A percentile compares a stretch with the other conserved stretches of the same genome.
These are phyloP conservation scores for Creontiades dilutus DNA, from an alignment of 2,888 invertebrate genomes.

Conservation along the genomic window DNA sequence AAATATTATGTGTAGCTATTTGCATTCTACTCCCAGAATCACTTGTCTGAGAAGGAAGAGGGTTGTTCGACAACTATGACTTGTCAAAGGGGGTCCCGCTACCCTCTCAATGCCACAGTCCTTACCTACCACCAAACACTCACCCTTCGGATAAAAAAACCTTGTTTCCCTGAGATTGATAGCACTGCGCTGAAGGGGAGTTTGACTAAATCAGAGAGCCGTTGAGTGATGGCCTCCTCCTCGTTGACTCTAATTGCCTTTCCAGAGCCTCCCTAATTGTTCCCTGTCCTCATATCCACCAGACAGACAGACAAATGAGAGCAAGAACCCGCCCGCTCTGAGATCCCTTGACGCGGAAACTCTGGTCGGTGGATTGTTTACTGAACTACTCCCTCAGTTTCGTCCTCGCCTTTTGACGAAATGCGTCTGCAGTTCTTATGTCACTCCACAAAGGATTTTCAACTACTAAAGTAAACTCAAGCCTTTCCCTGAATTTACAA, in stretches of 20 bases:
- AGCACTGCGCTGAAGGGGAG: slow-evolving; percentile 61
- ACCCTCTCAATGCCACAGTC: slow-evolving; percentile 19
- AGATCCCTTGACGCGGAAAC: slow-evolving; percentile 51
- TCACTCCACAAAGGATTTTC: too few relatives aligned
- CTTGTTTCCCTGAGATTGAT: slow-evolving; percentile 69
- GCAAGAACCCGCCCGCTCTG: slow-evolving; percentile 64
- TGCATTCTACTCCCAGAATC: slow-evolving; percentile 10
- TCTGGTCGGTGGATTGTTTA: slow-evolving; percentile 44
- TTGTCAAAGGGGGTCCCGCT: slow-evolving; percentile 47
- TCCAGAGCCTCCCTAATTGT: slow-evolving; percentile 70
- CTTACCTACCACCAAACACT: slow-evolving; percentile 46
- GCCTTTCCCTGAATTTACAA: too few relatives aligned
- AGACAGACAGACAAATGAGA: slow-evolving; percentile 71
- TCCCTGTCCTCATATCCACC: slow-evolving; percentile 72
- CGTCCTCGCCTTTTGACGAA: neutral
- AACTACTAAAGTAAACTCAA: too few relatives aligned
- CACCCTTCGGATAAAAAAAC: slow-evolving; percentile 58
- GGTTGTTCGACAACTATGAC: slow-evolving; percentile 29
- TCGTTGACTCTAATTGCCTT: slow-evolving; percentile 72
- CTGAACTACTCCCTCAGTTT: slow-evolving; percentile 19
- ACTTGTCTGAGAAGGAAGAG: neutral
- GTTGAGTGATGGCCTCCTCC: slow-evolving; percentile 71
- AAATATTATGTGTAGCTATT: neutral
- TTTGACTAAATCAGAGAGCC: slow-evolving; percentile 72
- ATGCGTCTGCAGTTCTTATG: too few relatives aligned